Conservation (phyloP, 1,140 invertebrate species). For the Cepaea nemoralis region DNA sequence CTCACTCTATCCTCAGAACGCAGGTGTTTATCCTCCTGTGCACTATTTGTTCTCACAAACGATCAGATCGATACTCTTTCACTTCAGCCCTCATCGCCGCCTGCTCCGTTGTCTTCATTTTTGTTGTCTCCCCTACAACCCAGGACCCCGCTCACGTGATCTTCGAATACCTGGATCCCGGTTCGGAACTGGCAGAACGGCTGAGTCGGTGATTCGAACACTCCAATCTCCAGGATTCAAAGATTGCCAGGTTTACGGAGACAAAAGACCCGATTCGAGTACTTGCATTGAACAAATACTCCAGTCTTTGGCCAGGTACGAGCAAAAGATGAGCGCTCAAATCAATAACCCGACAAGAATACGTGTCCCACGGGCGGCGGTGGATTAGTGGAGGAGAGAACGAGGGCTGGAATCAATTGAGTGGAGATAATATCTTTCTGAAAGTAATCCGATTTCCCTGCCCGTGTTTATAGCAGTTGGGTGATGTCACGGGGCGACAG, state of each 20-base stretch:
- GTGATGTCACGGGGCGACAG: too few species aligned
- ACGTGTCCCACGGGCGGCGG: neutral
- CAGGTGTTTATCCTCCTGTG: neutral
- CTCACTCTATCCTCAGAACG: neutral
- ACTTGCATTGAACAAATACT: neutral
- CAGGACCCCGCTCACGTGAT: neutral
- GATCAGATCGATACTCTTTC: neutral
- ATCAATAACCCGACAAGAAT: neutral
- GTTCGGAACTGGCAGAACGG: neutral
- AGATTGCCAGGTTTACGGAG: neutral
- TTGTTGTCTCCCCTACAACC: neutral
- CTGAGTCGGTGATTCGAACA: slow-evolving; percentile 3
- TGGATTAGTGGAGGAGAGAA: neutral
- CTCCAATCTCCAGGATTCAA: neutral
- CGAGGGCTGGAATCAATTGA: neutral
- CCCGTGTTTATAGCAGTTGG: neutral
- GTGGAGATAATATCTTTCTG: neutral
- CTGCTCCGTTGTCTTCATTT: neutral
- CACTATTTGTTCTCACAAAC: neutral
- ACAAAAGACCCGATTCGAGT: slow-evolving; percentile 2
- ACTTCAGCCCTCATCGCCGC: neutral
- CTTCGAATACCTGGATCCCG: neutral
- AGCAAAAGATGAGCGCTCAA: neutral
- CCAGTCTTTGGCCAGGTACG: neutral
- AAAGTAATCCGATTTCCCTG: neutral